Percentiles rank a stretch among this genome's conserved stretches.
Evolutionary conservation across 2,888 invertebrate genomes (phyloP).

Genomic region (Globia sparganii): DNA sequence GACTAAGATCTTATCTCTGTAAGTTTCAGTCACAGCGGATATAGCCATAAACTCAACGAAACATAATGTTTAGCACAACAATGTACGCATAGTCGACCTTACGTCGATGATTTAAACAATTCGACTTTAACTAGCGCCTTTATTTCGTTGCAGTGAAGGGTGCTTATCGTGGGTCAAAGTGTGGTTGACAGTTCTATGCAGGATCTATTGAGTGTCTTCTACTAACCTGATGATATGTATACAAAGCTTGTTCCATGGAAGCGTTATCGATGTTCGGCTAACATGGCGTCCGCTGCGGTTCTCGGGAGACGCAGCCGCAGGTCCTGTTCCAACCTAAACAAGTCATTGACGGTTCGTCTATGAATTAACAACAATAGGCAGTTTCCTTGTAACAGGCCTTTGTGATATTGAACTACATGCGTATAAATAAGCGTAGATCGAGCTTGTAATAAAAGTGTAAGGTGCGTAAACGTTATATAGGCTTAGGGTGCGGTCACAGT

Average conservation of each 20-base stretch:
- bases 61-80: conserved; percentile 5
- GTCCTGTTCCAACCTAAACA: conserved; percentile 83
- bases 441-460: conserved; percentile 56
- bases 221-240: conserved; percentile 54
- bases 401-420: conserved; percentile 80
- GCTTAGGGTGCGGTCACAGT: conserved; percentile 6
- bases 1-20: conserved; percentile 10
- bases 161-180: neutral
- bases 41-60: conserved; percentile 25
- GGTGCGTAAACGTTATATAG: conserved; percentile 34
- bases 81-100: conserved; percentile 7
- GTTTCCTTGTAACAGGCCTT: conserved; percentile 86
- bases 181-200: neutral
- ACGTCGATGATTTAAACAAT: neutral
- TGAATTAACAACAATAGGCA: conserved; percentile 85
- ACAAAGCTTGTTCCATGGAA: conserved; percentile 54
- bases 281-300: conserved; percentile 73
- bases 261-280: conserved; percentile 51
- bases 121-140: conserved; percentile 4
- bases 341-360: conserved; percentile 80
- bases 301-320: conserved; percentile 69
- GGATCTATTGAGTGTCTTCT: conserved; percentile 44
- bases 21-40: conserved; percentile 29
- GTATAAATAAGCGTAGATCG: conserved; percentile 58
- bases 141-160: conserved; percentile 1